These are phyloP conservation scores for Sardina pilchardus DNA, from an alignment of 2,113 vertebrate species.

Conservation along the genomic window DNA sequence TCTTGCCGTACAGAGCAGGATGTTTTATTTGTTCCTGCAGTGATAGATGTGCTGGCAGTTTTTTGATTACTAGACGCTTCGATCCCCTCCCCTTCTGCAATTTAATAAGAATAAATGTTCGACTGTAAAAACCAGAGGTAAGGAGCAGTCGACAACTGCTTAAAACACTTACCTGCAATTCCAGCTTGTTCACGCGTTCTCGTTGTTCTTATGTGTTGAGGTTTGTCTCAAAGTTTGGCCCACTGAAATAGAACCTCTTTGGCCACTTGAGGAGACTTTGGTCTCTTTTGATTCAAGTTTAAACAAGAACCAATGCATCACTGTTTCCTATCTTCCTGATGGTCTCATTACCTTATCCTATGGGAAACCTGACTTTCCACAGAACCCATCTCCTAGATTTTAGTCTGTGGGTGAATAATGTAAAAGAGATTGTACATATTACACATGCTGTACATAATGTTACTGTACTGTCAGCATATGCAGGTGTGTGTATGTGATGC, in stretches of 20 bases:
- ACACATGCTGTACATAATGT: neutral
- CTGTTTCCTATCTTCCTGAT: neutral
- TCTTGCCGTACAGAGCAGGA: constrained; percentile 57
- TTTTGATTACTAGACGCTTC: constrained; percentile 78
- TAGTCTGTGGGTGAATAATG: neutral
- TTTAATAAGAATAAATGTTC: constrained; percentile 78
- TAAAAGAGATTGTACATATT: neutral
- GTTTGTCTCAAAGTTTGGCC: neutral
- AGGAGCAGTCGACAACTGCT: constrained; percentile 40
- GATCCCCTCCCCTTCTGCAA: constrained; percentile 67
- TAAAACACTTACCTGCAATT: constrained; percentile 18
- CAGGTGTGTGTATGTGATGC: neutral
- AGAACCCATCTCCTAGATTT: neutral
- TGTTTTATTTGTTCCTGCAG: constrained; percentile 74
- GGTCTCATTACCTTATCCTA: neutral
- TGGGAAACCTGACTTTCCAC: neutral
- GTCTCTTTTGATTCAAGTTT: neutral
- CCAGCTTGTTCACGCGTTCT: neutral
- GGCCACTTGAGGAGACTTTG: neutral
- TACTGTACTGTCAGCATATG: constrained; percentile 58
- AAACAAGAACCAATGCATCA: neutral
- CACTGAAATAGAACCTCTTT: neutral
- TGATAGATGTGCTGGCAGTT: constrained; percentile 78
- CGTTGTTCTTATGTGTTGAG: neutral
- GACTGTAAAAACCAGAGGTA: constrained; percentile 47